Evolutionary conservation across 1,140 invertebrate genomes (phyloP), one percentile per base, ranked within the genome.

Genomic region (Drosophila biarmipes): DNA sequence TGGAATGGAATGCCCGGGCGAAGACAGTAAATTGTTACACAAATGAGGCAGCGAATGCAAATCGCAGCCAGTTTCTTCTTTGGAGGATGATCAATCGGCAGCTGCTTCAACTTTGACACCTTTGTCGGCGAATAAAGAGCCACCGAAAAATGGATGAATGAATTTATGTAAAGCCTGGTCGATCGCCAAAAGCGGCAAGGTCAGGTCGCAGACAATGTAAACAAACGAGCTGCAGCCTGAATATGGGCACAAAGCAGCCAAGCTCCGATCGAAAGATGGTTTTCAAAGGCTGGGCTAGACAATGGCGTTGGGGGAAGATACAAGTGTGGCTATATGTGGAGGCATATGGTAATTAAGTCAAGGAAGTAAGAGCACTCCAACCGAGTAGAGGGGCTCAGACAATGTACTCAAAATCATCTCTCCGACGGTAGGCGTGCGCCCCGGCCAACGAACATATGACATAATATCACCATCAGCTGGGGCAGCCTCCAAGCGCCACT

Each of bases 351-450:
- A 86, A 85, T 73, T 82, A 82, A 78, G 77, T 82, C 75, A 74
- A 87, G 82, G 82, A 87, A 87, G 82, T 87, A 87, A 89, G 78
- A 82, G 84, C 73, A 77, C 73, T 53, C 52, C 54, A 56, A n/a
- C 42, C 40, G 54, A 76, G 74, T 52, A 52, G 64, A 62, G 68
- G 34, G 54, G 51, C 71, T 45, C 29, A 86, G 69, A 87, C 81
- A 85, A 86, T 86, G 77, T 63, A 73, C 35, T 62, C 37, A 19
- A 64, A 56, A 61, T 59, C 57, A 54, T 74, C 51, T 66, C 31
- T 35, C 49, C 48, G 45, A 35, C 72, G 53, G 56, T 54, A 73
- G 55, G 55, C 59, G 73, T 74, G 63, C 64, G 46, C 67, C 69
- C 37, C 59, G 69, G 59, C 78, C 37, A 63, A 59, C 80, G 53